Evolutionary conservation across 2,888 invertebrate species (phyloP), one percentile per base, ranked within the genome.

Genomic region (Andricus curvator): DNA sequence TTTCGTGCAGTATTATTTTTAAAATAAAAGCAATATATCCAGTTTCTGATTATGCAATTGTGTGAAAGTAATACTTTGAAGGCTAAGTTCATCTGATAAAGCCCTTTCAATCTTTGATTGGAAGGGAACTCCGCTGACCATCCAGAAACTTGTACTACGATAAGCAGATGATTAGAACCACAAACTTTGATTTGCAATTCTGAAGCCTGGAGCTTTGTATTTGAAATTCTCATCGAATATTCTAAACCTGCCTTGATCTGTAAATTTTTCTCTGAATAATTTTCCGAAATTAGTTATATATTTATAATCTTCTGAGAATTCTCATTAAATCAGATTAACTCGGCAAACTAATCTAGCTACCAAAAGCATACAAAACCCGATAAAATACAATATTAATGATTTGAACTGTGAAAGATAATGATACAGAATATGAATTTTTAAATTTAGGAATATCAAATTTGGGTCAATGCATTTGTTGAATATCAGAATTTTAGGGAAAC

Each of bases 91-190:
- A 22, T 11, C 11, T 2, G 11, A n/a, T n/a, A 22, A 51, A 51
- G 20, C 11, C 48, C 48, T 48, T 48, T 48, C 17, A 48, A 17
- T 48, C 51, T 70, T 29, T 29, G 22, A n/a, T 22, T 20, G 51
- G 29, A 70, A 29, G 13, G 29, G 0, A 44, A 48, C 68, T 68
- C 1, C 20, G 9, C 51, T 70, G 70, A 70, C 70, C 70, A 29
- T 51, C 11, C n/a, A 29, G 29, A 25, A 70, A 70, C 44, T 51
- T 70, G 20, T 70, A 70, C 70, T 48, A 70, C 41, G 51, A 48
- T 9, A 70, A 70, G 15, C n/a, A 51, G 51, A 51, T 17, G 25
- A 51, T 29, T 70, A 4, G 48, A 6, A 48, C 29, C 25, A 20
- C 48, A 25, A 70, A 70, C 48, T 70, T 70, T 20, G 3, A 48